Conservation (phyloP, 2,797 vertebrate species). For the Malacoctenus gilli region DNA sequence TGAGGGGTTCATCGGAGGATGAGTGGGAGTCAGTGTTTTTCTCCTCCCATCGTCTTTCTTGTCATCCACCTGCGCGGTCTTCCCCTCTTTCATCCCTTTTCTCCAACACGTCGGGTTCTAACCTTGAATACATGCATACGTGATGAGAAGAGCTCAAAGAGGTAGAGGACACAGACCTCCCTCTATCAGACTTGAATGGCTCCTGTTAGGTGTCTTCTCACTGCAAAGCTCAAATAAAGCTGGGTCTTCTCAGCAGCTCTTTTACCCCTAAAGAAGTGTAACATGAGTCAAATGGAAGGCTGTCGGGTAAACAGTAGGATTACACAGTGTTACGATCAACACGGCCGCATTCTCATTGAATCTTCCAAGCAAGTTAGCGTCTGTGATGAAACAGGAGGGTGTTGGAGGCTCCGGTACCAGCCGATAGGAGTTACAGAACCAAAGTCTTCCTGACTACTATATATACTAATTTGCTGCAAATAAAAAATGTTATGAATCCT, state of each 20-base stretch:
- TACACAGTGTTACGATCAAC: not conserved
- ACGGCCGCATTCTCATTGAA: not conserved
- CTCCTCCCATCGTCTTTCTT: constrained; percentile 17
- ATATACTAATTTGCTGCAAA: too few species aligned
- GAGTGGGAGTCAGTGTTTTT: constrained; percentile 42
- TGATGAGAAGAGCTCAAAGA: constrained; percentile 49
- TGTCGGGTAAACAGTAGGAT: not conserved
- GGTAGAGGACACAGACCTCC: constrained; percentile 39
- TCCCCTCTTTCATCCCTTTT: constrained; percentile 17
- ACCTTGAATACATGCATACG: constrained; percentile 62
- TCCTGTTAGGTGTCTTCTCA: constrained; percentile 29
- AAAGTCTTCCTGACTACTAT: too few species aligned
- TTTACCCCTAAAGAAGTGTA: not conserved
- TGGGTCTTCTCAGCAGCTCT: constrained; percentile 2
- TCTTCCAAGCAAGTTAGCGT: too few species aligned
- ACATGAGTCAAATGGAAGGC: not conserved
- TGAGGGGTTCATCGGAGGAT: constrained; percentile 52
- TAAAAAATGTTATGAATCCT: not conserved
- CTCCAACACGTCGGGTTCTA: constrained; percentile 38
- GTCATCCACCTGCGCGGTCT: constrained; percentile 14
- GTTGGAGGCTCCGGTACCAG: too few species aligned
- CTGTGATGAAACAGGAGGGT: too few species aligned
- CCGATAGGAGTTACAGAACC: too few species aligned
- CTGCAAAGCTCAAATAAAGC: constrained; percentile 22
- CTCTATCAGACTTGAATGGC: constrained; percentile 26